Base-by-base conservation (phyloP, 2,888 invertebrate species). In the Aphelenchoides bicaudatus region DNA sequence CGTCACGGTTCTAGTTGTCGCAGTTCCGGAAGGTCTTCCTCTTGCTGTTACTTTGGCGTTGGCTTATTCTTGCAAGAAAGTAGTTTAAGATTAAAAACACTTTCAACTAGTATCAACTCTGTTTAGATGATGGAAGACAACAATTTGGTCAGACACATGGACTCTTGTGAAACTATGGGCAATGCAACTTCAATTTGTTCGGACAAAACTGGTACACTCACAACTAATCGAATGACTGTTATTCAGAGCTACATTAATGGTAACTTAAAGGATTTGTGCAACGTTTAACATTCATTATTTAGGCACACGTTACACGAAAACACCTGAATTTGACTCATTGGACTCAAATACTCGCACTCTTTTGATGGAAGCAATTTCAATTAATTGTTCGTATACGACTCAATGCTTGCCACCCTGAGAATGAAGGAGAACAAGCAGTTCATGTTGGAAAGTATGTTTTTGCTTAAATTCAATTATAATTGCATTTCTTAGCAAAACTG, bases 401-500 rank as follows among this genome's bases (percentile, higher is more conserved):
- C 87, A 90, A 59, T 62, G 65, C 48, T 62, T 70, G 87, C 86
- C 87, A 63, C 84, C 86, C 28, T 87, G n/a, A 86, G 78, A 88
- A 89, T 73, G 88, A 89, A 25, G 86, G 86, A 53, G 90, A 88
- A 54, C 85, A 90, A 57, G 86, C 89, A 1, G 89, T 88, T 83
- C 96, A 98, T 85, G 88, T 98, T 67, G 98, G 98, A 74, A 98
- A 98, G n/a, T n/a, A n/a, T 67, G 98, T n/a, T n/a, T n/a, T n/a
- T n/a, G n/a, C n/a, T n/a, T n/a, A n/a, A n/a, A n/a, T n/a, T n/a
- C n/a, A n/a, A n/a, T n/a, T n/a, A n/a, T n/a, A n/a, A n/a, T n/a
- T n/a, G n/a, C n/a, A n/a, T n/a, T n/a, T n/a, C n/a, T 96, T 74
- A 98, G 98, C 85, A 98, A 98, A 57, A 98, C 96, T 39, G 98